Base-by-base conservation (phyloP, 2,888 invertebrate species). In the Cantharis rufa region DNA sequence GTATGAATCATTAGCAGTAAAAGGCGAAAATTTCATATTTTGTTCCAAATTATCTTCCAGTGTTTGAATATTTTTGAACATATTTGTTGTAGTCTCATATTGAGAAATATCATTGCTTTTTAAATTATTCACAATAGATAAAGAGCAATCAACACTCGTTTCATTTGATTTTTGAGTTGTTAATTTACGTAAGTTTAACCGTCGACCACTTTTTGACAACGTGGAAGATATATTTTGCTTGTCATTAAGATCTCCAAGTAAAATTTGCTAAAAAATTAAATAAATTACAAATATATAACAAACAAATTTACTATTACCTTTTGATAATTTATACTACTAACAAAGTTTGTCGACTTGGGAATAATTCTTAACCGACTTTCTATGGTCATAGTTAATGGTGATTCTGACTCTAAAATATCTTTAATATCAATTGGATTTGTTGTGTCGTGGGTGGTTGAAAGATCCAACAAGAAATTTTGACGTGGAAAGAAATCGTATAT, bases 401-500 rank as follows among this genome's bases (percentile, higher is more conserved):
- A 48, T 15, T 72, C 61, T n/a, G 9, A n/a, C 4, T 78, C 75
- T 15, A 78, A 15, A 62, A 78, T 78, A 27, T 72, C 63, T 27
- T 72, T 72, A 2, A 78, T 27, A 15, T 61, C 69, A 11, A 21
- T 21, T 7, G 78, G 78, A 70, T 78, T 75, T 13, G 78, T 78
- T 10, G 72, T 64, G 1, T 75, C 62, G 11, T 75, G 71, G 48
- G 24, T 24, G n/a, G 18, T 66, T 18, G 70, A 27, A 62, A 68
- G 21, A 61, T 76, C 63, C 3, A 21, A 24, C 13, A 72, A 70
- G 28, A 69, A 76, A 11, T 15, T 24, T 16, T 68, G 48, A 27
- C 74, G 75, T 32, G 75, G 78, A 63, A 74, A 78, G 10, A 70
- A 72, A 21, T 72, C 78, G 15, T 75, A 78, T 27, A 75, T 68